These are phyloP conservation scores for Alectura lathami DNA, from an alignment of 2,113 vertebrate genomes.

Conservation along the genomic window DNA sequence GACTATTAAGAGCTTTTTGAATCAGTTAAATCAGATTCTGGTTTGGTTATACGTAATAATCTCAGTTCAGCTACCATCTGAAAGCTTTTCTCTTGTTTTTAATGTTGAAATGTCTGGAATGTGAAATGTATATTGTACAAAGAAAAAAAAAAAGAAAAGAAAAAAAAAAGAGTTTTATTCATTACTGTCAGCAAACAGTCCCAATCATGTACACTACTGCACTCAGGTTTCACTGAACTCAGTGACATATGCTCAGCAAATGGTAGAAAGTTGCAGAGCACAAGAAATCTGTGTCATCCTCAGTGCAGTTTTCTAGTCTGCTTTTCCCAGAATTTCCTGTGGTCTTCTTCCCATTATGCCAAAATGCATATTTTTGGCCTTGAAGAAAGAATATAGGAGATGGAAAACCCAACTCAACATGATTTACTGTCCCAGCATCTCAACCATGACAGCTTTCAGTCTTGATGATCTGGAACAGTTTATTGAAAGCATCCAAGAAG, in stretches of 20 bases:
- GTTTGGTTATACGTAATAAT: slow-evolving; percentile 33
- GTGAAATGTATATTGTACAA: background rate
- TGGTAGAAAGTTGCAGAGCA: background rate
- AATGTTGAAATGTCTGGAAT: background rate
- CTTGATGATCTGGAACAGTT: background rate
- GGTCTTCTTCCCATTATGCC: background rate
- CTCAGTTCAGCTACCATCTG: background rate
- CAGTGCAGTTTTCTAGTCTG: background rate
- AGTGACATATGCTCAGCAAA: background rate
- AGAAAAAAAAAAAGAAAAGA: accelerated
- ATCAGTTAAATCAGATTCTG: slow-evolving; percentile 33
- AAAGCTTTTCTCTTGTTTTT: background rate
- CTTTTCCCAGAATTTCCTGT: background rate
- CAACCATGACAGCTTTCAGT: background rate
- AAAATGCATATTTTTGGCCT: background rate
- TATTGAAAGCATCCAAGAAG: background rate
- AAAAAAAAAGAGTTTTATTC: background rate
- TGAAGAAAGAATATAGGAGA: background rate
- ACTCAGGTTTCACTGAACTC: too few relatives aligned
- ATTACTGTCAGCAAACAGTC: background rate
- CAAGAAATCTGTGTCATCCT: background rate
- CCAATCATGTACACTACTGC: too few relatives aligned
- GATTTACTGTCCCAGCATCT: background rate
- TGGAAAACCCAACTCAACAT: accelerated
- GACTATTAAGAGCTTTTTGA: slow-evolving; percentile 36